A percentile compares a stretch with the other conserved stretches of the same genome.
Evolutionary conservation across 1,140 invertebrate genomes (phyloP).

Genomic region (Apocrypta bakeri): DNA sequence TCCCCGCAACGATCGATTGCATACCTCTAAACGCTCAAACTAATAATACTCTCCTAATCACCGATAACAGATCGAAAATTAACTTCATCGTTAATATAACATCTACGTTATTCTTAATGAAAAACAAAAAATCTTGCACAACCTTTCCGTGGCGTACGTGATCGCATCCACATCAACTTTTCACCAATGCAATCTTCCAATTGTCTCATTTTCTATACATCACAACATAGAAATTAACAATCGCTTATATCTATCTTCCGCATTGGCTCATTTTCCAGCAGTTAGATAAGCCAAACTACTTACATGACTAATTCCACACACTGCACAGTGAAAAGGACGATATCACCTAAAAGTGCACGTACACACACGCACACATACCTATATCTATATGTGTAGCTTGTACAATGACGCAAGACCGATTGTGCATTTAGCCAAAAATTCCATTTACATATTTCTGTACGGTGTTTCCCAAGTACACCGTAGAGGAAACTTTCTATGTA

Average conservation of each 20-base stretch:
- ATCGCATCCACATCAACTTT: not conserved
- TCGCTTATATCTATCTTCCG: not conserved
- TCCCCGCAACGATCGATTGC: too few relatives aligned
- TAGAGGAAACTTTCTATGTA: too few relatives aligned
- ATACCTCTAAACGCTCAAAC: too few relatives aligned
- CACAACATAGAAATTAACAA: not conserved
- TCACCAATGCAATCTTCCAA: too few relatives aligned
- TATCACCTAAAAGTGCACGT: too few relatives aligned
- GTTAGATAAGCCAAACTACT: not conserved
- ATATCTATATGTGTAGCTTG: too few relatives aligned
- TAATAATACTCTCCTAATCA: too few relatives aligned
- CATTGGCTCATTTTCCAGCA: conserved; percentile 7
- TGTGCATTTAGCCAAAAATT: not conserved
- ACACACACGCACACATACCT: too few relatives aligned
- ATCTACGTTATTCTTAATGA: not conserved
- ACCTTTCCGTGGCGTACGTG: conserved; percentile 38
- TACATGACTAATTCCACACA: not conserved
- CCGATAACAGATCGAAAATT: too few relatives aligned
- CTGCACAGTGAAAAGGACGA: not conserved
- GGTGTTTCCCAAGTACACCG: not conserved
- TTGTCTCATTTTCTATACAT: not conserved
- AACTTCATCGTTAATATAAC: too few relatives aligned
- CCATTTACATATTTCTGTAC: not conserved
- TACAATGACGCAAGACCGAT: not conserved
- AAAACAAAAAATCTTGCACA: conserved; percentile 28